Conservation (phyloP, 2,113 vertebrate species). For the Neolamprologus sp. region DNA sequence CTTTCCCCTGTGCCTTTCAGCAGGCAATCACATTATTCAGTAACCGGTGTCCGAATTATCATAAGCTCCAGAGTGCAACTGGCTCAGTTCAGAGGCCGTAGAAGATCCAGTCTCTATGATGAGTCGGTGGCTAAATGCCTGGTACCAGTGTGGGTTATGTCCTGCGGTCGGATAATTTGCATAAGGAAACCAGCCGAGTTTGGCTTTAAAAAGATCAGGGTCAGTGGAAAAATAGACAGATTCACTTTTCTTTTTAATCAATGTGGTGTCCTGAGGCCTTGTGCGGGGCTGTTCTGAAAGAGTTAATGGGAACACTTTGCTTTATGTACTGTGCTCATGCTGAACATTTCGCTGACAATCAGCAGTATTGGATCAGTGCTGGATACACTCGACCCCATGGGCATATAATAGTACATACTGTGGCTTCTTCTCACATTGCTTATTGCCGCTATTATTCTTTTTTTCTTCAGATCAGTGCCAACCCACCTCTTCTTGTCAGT, state of each 20-base stretch:
- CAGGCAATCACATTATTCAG: conserved; percentile 1
- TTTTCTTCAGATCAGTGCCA: background rate
- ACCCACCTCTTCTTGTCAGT: background rate
- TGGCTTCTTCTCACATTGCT: background rate
- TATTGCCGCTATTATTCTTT: background rate
- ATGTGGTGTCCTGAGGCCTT: conserved; percentile 16
- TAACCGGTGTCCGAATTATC: conserved; percentile 17
- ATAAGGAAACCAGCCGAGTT: conserved; percentile 15
- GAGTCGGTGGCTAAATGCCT: conserved; percentile 11
- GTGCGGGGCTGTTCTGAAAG: background rate
- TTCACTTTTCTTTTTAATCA: conserved; percentile 52
- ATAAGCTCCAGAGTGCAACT: background rate
- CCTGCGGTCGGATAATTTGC: conserved; percentile 28
- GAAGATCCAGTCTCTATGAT: conserved; percentile 16
- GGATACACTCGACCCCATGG: conserved; percentile 3
- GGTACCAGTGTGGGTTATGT: conserved; percentile 4
- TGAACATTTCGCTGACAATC: conserved; percentile 40
- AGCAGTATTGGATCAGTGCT: conserved; percentile 47
- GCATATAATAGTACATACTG: background rate
- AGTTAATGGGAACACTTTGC: conserved; percentile 14
- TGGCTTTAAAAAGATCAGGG: conserved; percentile 30
- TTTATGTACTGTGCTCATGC: conserved; percentile 27
- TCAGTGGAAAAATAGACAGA: conserved; percentile 41
- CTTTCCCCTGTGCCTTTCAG: background rate
- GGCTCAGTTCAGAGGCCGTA: conserved; percentile 23